Evolutionary conservation across 2,888 invertebrate genomes (phyloP).

Genomic region (Ectropis crepuscularia): DNA sequence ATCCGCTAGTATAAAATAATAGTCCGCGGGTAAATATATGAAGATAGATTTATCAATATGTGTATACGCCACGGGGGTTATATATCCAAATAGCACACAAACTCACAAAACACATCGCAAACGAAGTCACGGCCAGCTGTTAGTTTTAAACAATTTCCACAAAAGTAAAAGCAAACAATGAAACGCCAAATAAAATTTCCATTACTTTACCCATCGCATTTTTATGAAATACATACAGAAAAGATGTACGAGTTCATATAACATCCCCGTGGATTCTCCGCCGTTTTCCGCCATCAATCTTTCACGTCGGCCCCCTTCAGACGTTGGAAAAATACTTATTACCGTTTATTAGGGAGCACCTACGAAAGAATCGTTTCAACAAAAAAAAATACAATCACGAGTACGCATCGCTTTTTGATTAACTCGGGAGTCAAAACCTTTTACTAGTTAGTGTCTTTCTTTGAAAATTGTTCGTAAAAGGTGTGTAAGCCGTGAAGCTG

Average conservation of each 20-base stretch:
- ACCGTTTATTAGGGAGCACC: slow-evolving; percentile 45
- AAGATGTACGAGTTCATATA: slow-evolving; percentile 37
- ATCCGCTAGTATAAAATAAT: no score
- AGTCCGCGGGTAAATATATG: no score
- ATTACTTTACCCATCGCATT: slow-evolving; percentile 36
- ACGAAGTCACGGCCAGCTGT: neutral
- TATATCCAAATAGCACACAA: no score
- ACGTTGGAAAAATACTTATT: slow-evolving; percentile 52
- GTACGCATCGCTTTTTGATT: no score
- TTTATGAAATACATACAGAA: slow-evolving; percentile 38
- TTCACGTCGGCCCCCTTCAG: slow-evolving; percentile 46
- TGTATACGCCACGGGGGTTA: no score
- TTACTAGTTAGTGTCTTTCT: no score
- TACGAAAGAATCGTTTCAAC: neutral
- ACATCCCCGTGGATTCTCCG: slow-evolving; percentile 38
- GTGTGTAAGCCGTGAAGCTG: no score
- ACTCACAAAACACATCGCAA: no score
- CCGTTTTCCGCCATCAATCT: slow-evolving; percentile 51
- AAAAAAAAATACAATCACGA: neutral
- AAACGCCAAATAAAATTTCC: slow-evolving; percentile 32
- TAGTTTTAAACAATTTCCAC: neutral
- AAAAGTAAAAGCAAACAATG: slow-evolving; percentile 15
- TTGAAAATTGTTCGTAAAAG: no score
- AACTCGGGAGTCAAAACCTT: no score
- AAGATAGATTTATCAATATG: no score